A percentile compares a stretch with the other conserved stretches of the same genome.
Evolutionary conservation across 2,888 invertebrate genomes (phyloP).

Genomic region (Ceramica pisi): DNA sequence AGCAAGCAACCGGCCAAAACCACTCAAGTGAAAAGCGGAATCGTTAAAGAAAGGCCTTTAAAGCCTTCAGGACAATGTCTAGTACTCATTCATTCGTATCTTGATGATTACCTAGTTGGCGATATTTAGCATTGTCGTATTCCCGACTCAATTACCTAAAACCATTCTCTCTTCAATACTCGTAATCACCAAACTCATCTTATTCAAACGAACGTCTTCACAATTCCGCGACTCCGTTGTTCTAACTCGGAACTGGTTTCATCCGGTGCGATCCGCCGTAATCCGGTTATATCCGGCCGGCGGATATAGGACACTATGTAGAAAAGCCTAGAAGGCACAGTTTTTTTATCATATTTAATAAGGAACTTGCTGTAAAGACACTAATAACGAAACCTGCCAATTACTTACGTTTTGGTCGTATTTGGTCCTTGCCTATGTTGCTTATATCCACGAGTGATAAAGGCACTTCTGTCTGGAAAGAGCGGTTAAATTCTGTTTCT

Average conservation of each 20-base stretch:
- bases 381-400: too few species aligned
- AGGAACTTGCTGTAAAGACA: neutral
- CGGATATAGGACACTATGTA: constrained; percentile 67
- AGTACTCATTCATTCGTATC: neutral
- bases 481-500: too few species aligned
- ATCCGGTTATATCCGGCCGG: constrained; percentile 72
- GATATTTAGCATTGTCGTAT: constrained; percentile 11
- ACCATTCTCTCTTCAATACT: constrained; percentile 51
- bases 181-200: constrained; percentile 52
- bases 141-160: constrained; percentile 40
- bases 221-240: constrained; percentile 56
- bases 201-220: constrained; percentile 55
- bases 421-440: neutral
- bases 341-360: constrained; percentile 14
- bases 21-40: neutral
- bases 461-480: too few species aligned
- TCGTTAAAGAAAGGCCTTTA: neutral
- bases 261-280: constrained; percentile 64
- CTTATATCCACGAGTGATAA: too few species aligned
- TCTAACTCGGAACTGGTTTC: constrained; percentile 55
- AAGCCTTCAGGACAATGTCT: neutral
- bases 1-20: too few species aligned
- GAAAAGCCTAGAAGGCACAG: constrained; percentile 21
- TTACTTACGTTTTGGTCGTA: neutral
- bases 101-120: constrained; percentile 3